These are phyloP conservation scores for Harpalus rufipes DNA, from an alignment of 2,888 invertebrate species.

Conservation along the genomic window DNA sequence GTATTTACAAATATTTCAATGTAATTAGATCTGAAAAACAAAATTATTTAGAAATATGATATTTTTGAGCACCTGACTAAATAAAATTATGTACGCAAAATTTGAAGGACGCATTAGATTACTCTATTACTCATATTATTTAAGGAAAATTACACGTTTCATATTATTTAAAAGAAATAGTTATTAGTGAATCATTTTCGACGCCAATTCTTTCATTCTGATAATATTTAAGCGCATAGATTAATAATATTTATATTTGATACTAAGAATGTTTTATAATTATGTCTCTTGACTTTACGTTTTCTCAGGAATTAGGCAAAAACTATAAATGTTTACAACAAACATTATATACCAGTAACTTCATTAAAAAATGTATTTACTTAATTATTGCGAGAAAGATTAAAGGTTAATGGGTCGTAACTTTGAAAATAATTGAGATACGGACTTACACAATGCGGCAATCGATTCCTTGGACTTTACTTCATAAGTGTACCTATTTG, in stretches of 20 bases:
- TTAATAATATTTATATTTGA: too few species aligned
- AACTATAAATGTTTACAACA: too few species aligned
- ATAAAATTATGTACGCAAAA: background rate
- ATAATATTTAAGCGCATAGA: too few species aligned
- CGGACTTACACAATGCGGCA: background rate
- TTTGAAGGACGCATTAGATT: background rate
- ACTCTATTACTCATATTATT: conserved; percentile 38
- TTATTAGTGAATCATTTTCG: background rate
- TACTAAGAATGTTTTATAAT: too few species aligned
- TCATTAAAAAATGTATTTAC: too few species aligned
- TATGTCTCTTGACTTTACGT: too few species aligned
- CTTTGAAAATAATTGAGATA: background rate
- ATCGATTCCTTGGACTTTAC: background rate
- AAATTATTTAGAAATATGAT: background rate
- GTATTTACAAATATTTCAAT: conserved; percentile 1
- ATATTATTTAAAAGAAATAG: background rate
- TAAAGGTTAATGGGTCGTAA: background rate
- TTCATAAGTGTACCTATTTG: background rate
- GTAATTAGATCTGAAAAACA: background rate
- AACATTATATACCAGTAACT: too few species aligned
- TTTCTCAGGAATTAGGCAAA: too few species aligned
- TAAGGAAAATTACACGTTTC: conserved; percentile 55
- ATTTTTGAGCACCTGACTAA: background rate
- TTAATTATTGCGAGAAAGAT: too few species aligned
- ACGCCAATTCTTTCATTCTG: background rate